Conservation (phyloP, 2,888 invertebrate genomes). For the Argynnis bischoffii region DNA sequence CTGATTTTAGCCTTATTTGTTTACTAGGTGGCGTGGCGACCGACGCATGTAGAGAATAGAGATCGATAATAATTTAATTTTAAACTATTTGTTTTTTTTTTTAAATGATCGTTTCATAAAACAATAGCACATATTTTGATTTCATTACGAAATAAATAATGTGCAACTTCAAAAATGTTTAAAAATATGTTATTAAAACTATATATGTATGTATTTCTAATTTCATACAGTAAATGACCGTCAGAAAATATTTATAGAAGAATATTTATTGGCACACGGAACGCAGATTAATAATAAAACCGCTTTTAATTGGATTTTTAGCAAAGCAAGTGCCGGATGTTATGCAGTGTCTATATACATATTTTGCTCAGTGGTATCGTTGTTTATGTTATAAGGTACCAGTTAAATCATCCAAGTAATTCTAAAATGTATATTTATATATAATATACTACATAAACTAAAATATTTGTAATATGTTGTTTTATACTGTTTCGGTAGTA, state of each 20-base stretch:
- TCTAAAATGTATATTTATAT: too few species aligned
- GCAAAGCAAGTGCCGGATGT: not conserved
- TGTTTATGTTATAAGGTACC: not conserved
- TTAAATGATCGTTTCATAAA: too few species aligned
- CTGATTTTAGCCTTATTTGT: too few species aligned
- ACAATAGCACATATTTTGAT: not conserved
- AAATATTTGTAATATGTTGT: too few species aligned
- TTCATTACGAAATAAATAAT: not conserved
- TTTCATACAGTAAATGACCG: too few species aligned
- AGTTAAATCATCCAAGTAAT: too few species aligned
- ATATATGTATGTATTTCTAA: not conserved
- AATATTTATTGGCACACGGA: not conserved
- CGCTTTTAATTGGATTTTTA: not conserved
- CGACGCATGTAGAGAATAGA: too few species aligned
- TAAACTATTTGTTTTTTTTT: not conserved
- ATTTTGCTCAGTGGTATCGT: not conserved
- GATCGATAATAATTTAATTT: too few species aligned
- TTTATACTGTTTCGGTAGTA: too few species aligned
- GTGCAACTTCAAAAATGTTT: not conserved
- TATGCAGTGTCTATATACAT: not conserved
- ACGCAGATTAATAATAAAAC: conserved; percentile 6
- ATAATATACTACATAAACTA: too few species aligned
- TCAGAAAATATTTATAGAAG: not conserved
- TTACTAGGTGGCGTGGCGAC: too few species aligned
- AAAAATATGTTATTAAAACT: not conserved